phyloP scores from a whole-genome alignment of 2,797 vertebrate genomes.

The Aphelocoma californica region DNA sequence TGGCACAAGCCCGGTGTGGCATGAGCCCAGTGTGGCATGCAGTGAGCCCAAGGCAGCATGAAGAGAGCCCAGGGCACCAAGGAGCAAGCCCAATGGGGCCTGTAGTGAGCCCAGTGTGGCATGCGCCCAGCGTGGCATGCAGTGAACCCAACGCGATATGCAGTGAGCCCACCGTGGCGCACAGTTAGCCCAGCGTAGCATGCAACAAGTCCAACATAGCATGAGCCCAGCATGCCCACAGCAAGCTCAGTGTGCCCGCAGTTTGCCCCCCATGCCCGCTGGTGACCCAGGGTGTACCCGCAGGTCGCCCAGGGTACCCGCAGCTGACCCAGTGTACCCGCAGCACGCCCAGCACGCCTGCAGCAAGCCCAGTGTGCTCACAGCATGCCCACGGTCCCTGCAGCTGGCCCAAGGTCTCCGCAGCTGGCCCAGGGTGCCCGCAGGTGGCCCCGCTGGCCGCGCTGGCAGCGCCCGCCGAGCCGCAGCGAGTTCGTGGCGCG shows the following conservation, averaged over 20 bases:
- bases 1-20: neutral
- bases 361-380: no score
- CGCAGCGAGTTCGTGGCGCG: neutral
- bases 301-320: neutral
- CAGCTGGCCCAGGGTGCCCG: neutral
- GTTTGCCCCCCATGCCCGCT: neutral
- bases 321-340: neutral
- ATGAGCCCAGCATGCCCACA: neutral
- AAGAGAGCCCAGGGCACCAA: neutral
- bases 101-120: rapidly evolving
- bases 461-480: neutral
- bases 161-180: no score
- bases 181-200: neutral
- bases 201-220: neutral
- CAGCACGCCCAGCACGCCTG: no score
- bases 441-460: neutral
- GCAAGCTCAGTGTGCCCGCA: neutral
- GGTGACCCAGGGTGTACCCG: neutral
- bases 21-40: neutral
- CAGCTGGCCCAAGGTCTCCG: rapidly evolving
- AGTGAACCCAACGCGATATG: neutral
- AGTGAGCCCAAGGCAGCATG: neutral
- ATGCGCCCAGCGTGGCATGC: neutral
- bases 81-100: rapidly evolving
- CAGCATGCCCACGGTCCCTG: neutral